Percentiles rank a stretch among this genome's conserved stretches.
These are phyloP conservation scores for Capreolus pygargus DNA, from an alignment of 2,113 vertebrate genomes.

Conservation along the genomic window DNA sequence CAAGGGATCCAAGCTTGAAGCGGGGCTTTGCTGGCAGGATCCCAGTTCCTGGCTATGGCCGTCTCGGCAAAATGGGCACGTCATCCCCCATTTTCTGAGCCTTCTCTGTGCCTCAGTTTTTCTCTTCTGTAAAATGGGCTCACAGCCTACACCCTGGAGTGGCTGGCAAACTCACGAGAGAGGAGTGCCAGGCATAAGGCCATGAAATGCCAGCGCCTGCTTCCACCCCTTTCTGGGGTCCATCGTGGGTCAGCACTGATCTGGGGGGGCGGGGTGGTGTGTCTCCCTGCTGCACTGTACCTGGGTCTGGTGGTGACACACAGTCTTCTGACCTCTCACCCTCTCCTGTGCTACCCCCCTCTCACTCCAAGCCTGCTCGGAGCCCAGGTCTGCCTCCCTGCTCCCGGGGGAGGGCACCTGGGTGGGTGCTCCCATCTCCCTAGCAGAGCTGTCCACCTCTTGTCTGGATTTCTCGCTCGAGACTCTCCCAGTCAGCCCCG, in stretches of 20 bases:
- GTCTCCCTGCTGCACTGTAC: accelerated
- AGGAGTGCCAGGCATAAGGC: background rate
- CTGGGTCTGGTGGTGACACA: background rate
- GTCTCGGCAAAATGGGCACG: accelerated
- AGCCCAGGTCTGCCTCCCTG: background rate
- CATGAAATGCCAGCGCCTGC: background rate
- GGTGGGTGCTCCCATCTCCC: background rate
- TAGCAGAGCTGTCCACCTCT: background rate
- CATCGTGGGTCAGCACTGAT: accelerated
- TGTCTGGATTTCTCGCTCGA: background rate
- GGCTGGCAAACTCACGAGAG: background rate
- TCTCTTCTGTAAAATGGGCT: background rate
- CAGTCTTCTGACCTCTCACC: background rate
- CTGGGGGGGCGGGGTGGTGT: no score
- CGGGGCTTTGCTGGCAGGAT: accelerated
- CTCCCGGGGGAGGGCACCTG: no score
- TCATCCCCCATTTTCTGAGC: background rate
- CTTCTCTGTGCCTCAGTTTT: background rate
- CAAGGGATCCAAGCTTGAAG: accelerated
- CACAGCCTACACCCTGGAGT: accelerated
- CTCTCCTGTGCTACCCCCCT: background rate
- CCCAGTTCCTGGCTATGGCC: background rate
- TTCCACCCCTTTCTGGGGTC: background rate
- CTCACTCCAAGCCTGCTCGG: background rate
- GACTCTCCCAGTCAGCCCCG: accelerated